A percentile compares a stretch with the other conserved stretches of the same genome.
Evolutionary conservation across 2,797 vertebrate genomes (phyloP).

Genomic region (Vipera ursinii): DNA sequence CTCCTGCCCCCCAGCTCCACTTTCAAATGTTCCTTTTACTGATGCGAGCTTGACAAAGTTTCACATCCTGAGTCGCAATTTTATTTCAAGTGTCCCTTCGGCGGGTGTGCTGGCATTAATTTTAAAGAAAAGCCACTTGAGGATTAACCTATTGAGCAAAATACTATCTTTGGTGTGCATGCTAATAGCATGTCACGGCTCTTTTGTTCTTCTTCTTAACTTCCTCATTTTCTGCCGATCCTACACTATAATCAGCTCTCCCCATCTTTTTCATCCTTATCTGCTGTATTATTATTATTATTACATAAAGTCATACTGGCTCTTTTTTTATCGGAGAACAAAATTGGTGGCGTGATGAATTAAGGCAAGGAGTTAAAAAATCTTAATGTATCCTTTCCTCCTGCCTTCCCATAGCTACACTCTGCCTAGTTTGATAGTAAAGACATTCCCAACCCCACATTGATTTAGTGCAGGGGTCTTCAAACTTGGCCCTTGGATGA

Average conservation of each 20-base stretch:
- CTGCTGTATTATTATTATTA: constrained; percentile 22
- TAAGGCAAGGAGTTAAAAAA: constrained; percentile 6
- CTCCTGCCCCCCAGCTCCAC: not conserved
- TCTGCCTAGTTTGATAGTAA: not conserved
- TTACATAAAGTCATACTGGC: constrained; percentile 9
- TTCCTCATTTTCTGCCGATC: constrained; percentile 27
- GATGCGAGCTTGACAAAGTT: constrained; percentile 19
- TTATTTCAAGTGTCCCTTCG: constrained; percentile 38
- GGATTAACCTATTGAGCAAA: constrained; percentile 57
- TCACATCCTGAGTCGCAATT: constrained; percentile 47
- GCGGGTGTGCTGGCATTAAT: constrained; percentile 29
- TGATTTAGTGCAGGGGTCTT: not conserved
- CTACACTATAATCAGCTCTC: constrained; percentile 54
- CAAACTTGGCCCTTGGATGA: too few relatives aligned
- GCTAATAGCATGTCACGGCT: constrained; percentile 46
- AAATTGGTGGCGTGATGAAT: constrained; percentile 12
- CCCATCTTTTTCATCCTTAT: constrained; percentile 31
- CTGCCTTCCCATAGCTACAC: not conserved
- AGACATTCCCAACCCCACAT: not conserved
- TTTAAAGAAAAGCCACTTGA: constrained; percentile 41
- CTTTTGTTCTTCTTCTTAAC: constrained; percentile 54
- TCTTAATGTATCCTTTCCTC: constrained; percentile 10
- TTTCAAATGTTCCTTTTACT: constrained; percentile 9
- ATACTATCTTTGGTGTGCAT: constrained; percentile 54
- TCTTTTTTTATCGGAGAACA: constrained; percentile 15